Conservation (phyloP, 2,113 vertebrate species). For the Saiga tatarica region DNA sequence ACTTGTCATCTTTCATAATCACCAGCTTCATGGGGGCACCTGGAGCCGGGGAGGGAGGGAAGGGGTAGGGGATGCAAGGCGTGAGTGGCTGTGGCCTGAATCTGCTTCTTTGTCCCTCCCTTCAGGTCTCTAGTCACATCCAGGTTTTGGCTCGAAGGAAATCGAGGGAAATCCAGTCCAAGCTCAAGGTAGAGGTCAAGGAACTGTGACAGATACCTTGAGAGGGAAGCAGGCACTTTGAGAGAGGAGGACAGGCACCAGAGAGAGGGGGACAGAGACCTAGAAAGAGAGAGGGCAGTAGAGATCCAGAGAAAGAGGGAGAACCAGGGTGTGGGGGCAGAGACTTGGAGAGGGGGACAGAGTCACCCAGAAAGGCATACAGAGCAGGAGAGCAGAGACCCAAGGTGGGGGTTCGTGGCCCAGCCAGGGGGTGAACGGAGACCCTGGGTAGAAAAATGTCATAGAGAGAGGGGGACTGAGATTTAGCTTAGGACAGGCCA, state of each 20-base stretch:
- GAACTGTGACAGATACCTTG: not conserved
- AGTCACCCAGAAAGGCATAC: not conserved
- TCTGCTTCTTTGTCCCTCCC: not conserved
- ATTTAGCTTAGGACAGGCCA: not conserved
- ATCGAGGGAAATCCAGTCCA: slow-evolving; percentile 81
- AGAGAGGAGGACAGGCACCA: not conserved
- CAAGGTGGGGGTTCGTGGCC: slow-evolving; percentile 1
- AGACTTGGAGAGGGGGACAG: slow-evolving; percentile 12
- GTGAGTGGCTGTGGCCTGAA: not conserved
- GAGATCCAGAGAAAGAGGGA: not conserved
- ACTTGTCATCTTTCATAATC: not conserved
- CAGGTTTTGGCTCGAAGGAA: slow-evolving; percentile 81
- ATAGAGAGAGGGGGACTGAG: not conserved
- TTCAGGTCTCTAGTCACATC: slow-evolving; percentile 80
- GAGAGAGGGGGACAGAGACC: not conserved
- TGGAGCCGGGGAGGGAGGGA: not conserved
- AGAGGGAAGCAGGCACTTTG: not conserved
- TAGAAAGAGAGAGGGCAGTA: not conserved
- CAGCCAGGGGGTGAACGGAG: slow-evolving; percentile 46
- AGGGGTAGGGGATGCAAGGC: not conserved
- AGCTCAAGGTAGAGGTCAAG: slow-evolving; percentile 76
- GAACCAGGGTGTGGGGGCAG: not conserved
- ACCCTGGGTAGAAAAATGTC: slow-evolving; percentile 30
- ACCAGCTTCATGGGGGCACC: not conserved
- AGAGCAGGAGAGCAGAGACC: slow-evolving; percentile 44